phyloP scores from a whole-genome alignment of 1,140 invertebrate species.

The Drosophila aff. region DNA sequence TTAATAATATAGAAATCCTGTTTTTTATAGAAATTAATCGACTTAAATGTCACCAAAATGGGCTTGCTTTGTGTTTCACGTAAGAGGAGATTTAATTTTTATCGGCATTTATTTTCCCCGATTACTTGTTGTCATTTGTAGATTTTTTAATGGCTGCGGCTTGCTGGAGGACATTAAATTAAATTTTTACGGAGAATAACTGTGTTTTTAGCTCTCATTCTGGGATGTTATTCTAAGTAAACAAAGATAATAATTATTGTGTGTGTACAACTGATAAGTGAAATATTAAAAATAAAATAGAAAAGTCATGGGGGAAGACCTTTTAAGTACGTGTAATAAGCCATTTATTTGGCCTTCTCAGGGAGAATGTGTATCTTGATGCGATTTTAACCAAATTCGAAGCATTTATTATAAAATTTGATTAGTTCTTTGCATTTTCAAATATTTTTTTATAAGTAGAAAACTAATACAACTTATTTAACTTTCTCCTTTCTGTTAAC shows the following conservation, averaged over 20 bases:
- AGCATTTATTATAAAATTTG: neutral
- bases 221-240: neutral
- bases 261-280: no score
- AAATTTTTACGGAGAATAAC: neutral
- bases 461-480: neutral
- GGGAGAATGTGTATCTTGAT: neutral
- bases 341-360: neutral
- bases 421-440: neutral
- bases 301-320: no score
- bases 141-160: neutral
- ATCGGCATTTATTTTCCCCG: neutral
- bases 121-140: neutral
- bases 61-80: neutral
- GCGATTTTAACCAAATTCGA: neutral
- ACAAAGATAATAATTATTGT: no score
- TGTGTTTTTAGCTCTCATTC: neutral
- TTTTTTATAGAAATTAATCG: slow-evolving; percentile 12
- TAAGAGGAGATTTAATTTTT: neutral
- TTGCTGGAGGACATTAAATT: neutral
- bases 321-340: neutral
- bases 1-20: slow-evolving; percentile 4
- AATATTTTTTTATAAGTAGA: neutral
- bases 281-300: no score
- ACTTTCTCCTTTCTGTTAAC: no score
- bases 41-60: neutral